phyloP scores from a whole-genome alignment of 2,113 vertebrate genomes.

The Nematolebias whitei region DNA sequence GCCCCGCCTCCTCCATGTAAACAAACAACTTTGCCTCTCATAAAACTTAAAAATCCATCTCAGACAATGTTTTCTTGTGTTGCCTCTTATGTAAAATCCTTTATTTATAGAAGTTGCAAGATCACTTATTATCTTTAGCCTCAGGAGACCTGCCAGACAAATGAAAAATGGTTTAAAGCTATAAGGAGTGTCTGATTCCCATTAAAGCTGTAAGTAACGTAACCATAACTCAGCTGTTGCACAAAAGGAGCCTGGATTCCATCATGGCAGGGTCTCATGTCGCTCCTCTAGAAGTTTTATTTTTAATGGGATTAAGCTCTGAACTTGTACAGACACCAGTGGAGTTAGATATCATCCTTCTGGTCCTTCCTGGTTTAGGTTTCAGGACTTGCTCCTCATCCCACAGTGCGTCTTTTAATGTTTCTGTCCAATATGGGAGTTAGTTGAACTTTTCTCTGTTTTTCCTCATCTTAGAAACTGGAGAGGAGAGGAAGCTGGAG shows the following conservation, averaged over 20 bases:
- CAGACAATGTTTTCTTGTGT: too few relatives aligned
- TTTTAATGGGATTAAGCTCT: too few relatives aligned
- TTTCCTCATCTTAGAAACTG: conserved; percentile 75
- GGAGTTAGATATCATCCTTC: conserved; percentile 25
- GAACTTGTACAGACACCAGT: conserved; percentile 19
- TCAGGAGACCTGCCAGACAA: conserved; percentile 14
- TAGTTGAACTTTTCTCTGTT: conserved; percentile 15
- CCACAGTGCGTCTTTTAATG: too few relatives aligned
- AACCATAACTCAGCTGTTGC: conserved; percentile 52
- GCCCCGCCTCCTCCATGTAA: too few relatives aligned
- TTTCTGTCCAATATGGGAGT: too few relatives aligned
- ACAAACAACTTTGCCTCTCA: too few relatives aligned
- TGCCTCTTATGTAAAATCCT: too few relatives aligned
- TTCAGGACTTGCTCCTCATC: conserved; percentile 33
- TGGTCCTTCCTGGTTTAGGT: conserved; percentile 8
- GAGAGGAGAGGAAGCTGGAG: conserved; percentile 73
- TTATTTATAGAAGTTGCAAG: conserved; percentile 30
- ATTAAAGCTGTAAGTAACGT: conserved; percentile 48
- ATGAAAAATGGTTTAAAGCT: conserved; percentile 19
- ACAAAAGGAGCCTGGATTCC: conserved; percentile 57
- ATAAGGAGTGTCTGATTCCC: conserved; percentile 20
- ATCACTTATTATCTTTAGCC: conserved; percentile 18
- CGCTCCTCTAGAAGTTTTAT: conserved; percentile 61
- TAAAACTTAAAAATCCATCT: too few relatives aligned
- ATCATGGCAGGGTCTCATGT: conserved; percentile 50